Conservation (phyloP, 2,113 vertebrate species). For the Trochalopteron elliotii region DNA sequence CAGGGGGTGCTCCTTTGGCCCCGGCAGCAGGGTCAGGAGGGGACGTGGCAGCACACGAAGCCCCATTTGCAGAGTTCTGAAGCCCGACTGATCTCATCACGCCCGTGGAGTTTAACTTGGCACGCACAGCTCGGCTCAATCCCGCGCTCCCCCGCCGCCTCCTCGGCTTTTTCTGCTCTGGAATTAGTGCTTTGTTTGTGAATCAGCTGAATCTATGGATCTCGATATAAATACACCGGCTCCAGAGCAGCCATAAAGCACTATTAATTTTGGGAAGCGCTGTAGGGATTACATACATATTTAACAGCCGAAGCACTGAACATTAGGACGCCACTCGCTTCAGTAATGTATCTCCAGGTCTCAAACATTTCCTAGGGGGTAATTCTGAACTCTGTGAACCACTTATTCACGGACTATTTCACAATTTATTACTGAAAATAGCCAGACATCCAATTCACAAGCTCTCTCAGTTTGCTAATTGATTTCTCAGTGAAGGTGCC, state of each 20-base stretch:
- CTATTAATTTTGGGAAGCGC: constrained; percentile 78
- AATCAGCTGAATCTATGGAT: constrained; percentile 64
- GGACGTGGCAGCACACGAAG: accelerated
- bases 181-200: constrained; percentile 73
- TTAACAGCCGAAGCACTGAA: constrained; percentile 74
- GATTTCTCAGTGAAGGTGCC: constrained; percentile 87
- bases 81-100: accelerated
- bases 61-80: neutral
- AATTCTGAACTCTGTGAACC: constrained; percentile 82
- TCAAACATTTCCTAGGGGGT: constrained; percentile 78
- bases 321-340: constrained; percentile 70
- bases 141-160: neutral
- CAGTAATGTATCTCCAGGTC: constrained; percentile 76
- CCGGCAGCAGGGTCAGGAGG: neutral
- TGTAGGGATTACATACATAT: constrained; percentile 78
- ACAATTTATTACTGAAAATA: constrained; percentile 85
- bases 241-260: constrained; percentile 76
- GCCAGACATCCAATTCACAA: constrained; percentile 86
- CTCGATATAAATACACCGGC: constrained; percentile 58
- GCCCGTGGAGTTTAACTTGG: neutral
- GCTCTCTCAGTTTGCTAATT: constrained; percentile 84
- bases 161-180: constrained; percentile 29
- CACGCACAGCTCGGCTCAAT: accelerated
- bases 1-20: neutral
- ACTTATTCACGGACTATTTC: constrained; percentile 84